Conservation (phyloP, 2,888 invertebrate species). For the Pristionchus mayeri region DNA sequence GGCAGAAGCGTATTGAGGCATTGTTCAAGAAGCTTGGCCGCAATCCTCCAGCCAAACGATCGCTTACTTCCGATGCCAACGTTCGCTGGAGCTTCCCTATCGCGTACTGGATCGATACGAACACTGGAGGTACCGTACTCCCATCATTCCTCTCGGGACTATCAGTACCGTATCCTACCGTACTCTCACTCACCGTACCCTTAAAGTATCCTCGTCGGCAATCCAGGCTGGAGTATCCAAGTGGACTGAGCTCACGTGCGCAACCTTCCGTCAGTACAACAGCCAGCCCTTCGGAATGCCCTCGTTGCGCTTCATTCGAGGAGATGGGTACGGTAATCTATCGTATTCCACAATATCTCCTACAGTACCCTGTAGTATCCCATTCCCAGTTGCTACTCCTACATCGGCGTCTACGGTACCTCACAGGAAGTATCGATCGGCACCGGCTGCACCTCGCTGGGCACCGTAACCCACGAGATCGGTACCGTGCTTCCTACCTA, state of each 20-base stretch:
- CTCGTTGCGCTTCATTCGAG: conserved; percentile 46
- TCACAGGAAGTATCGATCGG: conserved; percentile 73
- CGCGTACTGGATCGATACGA: conserved; percentile 63
- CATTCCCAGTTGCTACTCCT: conserved; percentile 69
- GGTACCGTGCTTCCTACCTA: conserved; percentile 52
- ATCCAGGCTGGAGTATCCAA: conserved; percentile 64
- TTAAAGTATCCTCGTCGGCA: conserved; percentile 61
- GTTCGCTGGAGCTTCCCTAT: conserved; percentile 65
- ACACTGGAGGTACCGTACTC: conserved; percentile 60
- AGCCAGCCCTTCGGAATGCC: conserved; percentile 43
- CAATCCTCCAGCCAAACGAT: conserved; percentile 55
- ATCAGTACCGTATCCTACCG: no score
- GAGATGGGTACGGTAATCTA: conserved; percentile 45
- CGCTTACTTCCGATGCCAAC: conserved; percentile 61
- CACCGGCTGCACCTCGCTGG: conserved; percentile 69
- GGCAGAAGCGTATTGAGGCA: conserved; percentile 54
- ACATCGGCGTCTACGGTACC: conserved; percentile 64
- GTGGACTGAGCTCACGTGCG: conserved; percentile 70
- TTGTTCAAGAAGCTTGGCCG: conserved; percentile 49
- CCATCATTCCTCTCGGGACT: neutral
- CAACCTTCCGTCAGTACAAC: conserved; percentile 61
- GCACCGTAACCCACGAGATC: conserved; percentile 74
- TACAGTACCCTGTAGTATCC: neutral
- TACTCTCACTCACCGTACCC: neutral
- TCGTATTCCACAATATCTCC: neutral